These are phyloP conservation scores for Phaethornis superciliosus DNA, from an alignment of 2,113 vertebrate genomes.

Conservation along the genomic window DNA sequence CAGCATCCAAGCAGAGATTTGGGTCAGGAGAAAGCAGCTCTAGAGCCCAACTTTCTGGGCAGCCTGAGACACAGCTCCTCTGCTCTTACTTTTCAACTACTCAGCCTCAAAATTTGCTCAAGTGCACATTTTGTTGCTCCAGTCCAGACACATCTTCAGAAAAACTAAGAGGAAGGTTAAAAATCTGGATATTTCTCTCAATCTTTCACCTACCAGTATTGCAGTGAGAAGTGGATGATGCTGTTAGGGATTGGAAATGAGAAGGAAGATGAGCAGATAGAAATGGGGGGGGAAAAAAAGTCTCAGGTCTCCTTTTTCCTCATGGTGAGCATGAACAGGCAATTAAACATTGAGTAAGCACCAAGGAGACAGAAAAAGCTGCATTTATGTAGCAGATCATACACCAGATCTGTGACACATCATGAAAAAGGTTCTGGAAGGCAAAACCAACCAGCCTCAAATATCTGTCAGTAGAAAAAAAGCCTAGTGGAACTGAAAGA, in stretches of 20 bases:
- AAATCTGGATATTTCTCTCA: background rate
- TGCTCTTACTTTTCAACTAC: background rate
- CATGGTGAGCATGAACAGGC: background rate
- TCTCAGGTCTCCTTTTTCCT: background rate
- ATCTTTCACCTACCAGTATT: background rate
- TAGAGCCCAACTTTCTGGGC: background rate
- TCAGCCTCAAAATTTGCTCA: accelerated
- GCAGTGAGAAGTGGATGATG: background rate
- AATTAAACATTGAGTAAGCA: background rate
- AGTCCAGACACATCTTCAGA: background rate
- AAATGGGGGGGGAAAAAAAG: background rate
- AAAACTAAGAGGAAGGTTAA: background rate
- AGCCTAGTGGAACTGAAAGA: background rate
- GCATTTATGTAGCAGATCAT: background rate
- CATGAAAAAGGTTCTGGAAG: background rate
- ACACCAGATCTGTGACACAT: background rate
- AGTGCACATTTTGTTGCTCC: background rate
- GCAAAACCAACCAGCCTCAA: background rate
- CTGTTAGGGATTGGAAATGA: background rate
- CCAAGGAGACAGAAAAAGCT: background rate
- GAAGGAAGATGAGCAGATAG: background rate
- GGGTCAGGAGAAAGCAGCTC: background rate
- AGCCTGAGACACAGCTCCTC: background rate
- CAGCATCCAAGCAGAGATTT: background rate
- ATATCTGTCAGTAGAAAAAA: background rate